A percentile compares a stretch with the other conserved stretches of the same genome.
Conservation (phyloP, 2,113 vertebrate genomes). For the Anarhynchus alexandrinus region DNA sequence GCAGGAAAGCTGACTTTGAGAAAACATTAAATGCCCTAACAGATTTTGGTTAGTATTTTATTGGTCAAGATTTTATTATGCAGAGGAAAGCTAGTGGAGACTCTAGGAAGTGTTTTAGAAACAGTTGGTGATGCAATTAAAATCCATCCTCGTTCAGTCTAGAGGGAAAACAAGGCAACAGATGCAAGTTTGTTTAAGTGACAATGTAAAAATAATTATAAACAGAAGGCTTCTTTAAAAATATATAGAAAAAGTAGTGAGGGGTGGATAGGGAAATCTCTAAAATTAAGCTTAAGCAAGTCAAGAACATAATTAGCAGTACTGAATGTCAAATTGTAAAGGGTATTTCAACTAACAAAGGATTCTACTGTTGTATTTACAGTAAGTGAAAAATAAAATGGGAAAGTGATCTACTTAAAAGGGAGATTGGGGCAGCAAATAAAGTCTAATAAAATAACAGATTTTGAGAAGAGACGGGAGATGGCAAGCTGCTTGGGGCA, state of each 20-base stretch:
- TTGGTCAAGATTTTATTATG: constrained; percentile 27
- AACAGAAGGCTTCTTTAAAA: constrained; percentile 40
- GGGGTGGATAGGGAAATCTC: constrained; percentile 4
- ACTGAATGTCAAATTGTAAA: not conserved
- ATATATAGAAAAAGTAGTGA: constrained; percentile 7
- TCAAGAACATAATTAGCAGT: constrained; percentile 23
- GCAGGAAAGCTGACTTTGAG: constrained; percentile 44
- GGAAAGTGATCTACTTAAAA: not conserved
- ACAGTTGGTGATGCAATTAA: constrained; percentile 54
- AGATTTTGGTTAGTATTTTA: constrained; percentile 39
- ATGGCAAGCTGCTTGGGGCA: not conserved
- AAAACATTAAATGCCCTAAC: not conserved
- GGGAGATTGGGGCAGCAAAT: not conserved
- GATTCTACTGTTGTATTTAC: not conserved
- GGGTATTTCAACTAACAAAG: not conserved
- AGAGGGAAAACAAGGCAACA: not conserved
- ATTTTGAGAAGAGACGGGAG: not conserved
- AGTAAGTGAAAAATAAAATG: not conserved
- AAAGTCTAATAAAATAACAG: not conserved
- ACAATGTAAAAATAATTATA: constrained; percentile 47
- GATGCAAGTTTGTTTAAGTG: constrained; percentile 37
- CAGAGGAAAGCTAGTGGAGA: not conserved
- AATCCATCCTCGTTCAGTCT: constrained; percentile 23
- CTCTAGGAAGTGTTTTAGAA: constrained; percentile 4
- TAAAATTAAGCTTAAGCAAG: constrained; percentile 27